Evolutionary conservation across 2,888 invertebrate genomes (phyloP).

Genomic region (Myopa testacea): DNA sequence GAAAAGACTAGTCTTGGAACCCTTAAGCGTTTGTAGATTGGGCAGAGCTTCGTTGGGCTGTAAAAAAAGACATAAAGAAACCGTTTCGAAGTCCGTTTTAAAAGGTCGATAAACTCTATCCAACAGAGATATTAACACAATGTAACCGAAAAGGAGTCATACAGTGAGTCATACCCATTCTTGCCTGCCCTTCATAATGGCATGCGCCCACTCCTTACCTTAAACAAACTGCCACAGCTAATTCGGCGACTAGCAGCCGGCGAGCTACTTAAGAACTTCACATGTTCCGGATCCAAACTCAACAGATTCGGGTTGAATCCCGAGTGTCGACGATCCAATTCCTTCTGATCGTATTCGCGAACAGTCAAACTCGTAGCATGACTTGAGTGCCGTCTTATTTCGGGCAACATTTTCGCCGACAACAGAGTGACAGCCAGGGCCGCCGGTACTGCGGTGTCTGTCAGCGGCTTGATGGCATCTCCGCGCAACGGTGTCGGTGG

Average conservation of each 20-base stretch:
- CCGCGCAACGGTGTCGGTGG: constrained; percentile 80
- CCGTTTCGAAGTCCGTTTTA: neutral
- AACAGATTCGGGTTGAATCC: constrained; percentile 74
- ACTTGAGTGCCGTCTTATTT: constrained; percentile 68
- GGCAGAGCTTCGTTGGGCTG: constrained; percentile 68
- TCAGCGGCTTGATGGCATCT: constrained; percentile 71
- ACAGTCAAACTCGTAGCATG: constrained; percentile 69
- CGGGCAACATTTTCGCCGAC: constrained; percentile 62
- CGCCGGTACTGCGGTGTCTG: constrained; percentile 61
- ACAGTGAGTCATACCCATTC: neutral
- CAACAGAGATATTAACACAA: neutral
- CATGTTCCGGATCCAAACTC: constrained; percentile 74
- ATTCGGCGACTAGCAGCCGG: constrained; percentile 90
- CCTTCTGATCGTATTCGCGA: constrained; percentile 68
- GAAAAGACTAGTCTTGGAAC: constrained; percentile 72
- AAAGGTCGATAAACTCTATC: too few relatives aligned
- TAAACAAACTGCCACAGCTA: constrained; percentile 90
- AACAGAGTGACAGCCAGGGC: constrained; percentile 56
- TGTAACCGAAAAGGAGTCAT: neutral
- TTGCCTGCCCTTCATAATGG: too few relatives aligned
- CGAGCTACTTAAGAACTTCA: constrained; percentile 78
- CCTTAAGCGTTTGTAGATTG: constrained; percentile 70
- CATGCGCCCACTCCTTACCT: constrained; percentile 66
- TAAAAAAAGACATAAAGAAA: constrained; percentile 41
- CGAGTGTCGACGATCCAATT: constrained; percentile 68